phyloP scores from a whole-genome alignment of 35 echinoderm and acorn worm genomes.

The Antedon bifida region DNA sequence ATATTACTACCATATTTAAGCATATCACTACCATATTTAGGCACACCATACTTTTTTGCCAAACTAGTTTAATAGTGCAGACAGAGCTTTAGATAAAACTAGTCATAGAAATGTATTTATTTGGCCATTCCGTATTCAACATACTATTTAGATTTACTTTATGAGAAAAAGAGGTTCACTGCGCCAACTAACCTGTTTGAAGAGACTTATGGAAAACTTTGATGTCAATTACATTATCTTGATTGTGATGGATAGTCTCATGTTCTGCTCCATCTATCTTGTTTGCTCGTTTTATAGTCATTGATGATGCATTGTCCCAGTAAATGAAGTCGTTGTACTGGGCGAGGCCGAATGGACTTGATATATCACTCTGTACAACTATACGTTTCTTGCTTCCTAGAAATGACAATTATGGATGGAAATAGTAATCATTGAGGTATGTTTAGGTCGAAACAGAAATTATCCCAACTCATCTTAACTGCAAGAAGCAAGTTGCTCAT shows the following conservation, averaged over 20 bases:
- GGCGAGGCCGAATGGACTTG: slow-evolving; percentile 64
- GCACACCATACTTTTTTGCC: too few species aligned
- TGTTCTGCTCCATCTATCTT: slow-evolving; percentile 72
- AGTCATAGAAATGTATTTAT: too few species aligned
- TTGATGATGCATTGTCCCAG: slow-evolving; percentile 46
- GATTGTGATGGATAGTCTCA: slow-evolving; percentile 39
- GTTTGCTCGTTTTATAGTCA: slow-evolving; percentile 69
- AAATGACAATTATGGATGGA: not conserved
- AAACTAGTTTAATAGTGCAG: too few species aligned
- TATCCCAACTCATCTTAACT: too few species aligned
- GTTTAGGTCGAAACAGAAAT: too few species aligned
- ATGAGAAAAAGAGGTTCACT: not conserved
- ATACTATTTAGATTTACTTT: not conserved
- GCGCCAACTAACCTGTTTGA: slow-evolving; percentile 46
- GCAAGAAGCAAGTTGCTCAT: too few species aligned
- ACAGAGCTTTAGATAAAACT: too few species aligned
- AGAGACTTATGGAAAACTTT: slow-evolving; percentile 77
- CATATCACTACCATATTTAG: too few species aligned
- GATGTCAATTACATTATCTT: slow-evolving; percentile 61
- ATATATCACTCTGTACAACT: slow-evolving; percentile 20
- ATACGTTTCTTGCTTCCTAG: slow-evolving; percentile 19
- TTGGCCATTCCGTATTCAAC: too few species aligned
- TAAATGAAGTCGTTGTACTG: slow-evolving; percentile 87
- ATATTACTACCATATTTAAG: too few species aligned
- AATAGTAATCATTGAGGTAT: too few species aligned